These are phyloP conservation scores for Diplazon laetatorius DNA, from an alignment of 2,888 invertebrate species.

Conservation along the genomic window DNA sequence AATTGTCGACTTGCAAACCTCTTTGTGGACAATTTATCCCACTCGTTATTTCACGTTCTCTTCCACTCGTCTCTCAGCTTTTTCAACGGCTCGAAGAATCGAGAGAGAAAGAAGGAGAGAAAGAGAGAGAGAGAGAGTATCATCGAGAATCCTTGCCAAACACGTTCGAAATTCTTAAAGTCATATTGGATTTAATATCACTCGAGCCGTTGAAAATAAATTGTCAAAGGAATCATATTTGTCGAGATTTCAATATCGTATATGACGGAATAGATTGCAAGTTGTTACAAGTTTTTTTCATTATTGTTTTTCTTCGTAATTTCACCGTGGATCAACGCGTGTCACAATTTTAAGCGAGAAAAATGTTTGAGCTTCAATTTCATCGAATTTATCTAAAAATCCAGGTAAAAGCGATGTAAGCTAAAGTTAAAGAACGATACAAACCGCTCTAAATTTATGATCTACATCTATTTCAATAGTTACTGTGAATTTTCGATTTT, in stretches of 20 bases:
- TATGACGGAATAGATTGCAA: not conserved
- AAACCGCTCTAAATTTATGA: too few species aligned
- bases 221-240: constrained; percentile 21
- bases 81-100: not conserved
- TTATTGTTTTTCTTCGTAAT: too few species aligned
- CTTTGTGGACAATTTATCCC: constrained; percentile 20
- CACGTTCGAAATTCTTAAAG: constrained; percentile 2
- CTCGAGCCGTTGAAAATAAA: constrained; percentile 19
- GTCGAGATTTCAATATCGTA: constrained; percentile 22
- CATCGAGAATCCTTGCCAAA: not conserved
- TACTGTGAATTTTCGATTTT: too few species aligned
- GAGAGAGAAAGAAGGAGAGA: not conserved
- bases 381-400: too few species aligned
- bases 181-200: constrained; percentile 27
- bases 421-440: too few species aligned
- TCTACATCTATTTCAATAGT: too few species aligned
- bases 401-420: too few species aligned
- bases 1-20: not conserved
- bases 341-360: too few species aligned
- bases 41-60: constrained; percentile 17
- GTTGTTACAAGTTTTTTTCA: too few species aligned
- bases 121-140: too few species aligned
- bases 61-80: not conserved
- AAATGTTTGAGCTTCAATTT: too few species aligned
- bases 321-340: too few species aligned